phyloP scores from a whole-genome alignment of 2,797 vertebrate species.

The Cynodonichthys magdalenae region DNA sequence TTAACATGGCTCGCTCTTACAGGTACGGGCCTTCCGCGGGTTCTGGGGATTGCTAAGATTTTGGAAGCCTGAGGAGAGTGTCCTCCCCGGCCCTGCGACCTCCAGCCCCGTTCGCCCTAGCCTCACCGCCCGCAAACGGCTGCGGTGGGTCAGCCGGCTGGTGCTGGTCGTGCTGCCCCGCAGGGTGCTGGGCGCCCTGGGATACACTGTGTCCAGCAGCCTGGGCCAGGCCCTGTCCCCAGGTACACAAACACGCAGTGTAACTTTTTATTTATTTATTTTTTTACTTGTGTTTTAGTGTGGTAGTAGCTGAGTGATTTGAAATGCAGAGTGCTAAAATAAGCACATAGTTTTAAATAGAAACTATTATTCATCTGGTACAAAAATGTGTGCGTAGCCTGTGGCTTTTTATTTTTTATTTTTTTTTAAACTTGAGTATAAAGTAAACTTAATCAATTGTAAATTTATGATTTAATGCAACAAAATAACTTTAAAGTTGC shows the following conservation, averaged over 20 bases:
- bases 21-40: conserved; percentile 70
- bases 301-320: no score
- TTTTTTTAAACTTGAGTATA: no score
- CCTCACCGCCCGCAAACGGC: conserved; percentile 73
- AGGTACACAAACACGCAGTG: conserved; percentile 73
- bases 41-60: conserved; percentile 75
- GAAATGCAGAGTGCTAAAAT: no score
- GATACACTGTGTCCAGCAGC: conserved; percentile 71
- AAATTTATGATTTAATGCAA: no score
- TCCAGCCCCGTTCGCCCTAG: conserved; percentile 54
- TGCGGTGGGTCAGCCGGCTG: conserved; percentile 60
- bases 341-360: no score
- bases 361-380: no score
- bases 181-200: conserved; percentile 74
- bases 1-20: accelerated
- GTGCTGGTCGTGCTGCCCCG: conserved; percentile 78
- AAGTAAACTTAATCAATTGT: no score
- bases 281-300: no score
- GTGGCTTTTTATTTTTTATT: no score
- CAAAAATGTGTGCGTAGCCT: no score
- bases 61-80: conserved; percentile 21
- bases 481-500: no score
- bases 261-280: no score
- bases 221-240: conserved; percentile 73
- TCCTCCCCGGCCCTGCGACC: background rate